Percentiles rank a stretch among this genome's conserved stretches.
These are phyloP conservation scores for Gobio occitaniae DNA, from an alignment of 2,797 vertebrate species.

Conservation along the genomic window DNA sequence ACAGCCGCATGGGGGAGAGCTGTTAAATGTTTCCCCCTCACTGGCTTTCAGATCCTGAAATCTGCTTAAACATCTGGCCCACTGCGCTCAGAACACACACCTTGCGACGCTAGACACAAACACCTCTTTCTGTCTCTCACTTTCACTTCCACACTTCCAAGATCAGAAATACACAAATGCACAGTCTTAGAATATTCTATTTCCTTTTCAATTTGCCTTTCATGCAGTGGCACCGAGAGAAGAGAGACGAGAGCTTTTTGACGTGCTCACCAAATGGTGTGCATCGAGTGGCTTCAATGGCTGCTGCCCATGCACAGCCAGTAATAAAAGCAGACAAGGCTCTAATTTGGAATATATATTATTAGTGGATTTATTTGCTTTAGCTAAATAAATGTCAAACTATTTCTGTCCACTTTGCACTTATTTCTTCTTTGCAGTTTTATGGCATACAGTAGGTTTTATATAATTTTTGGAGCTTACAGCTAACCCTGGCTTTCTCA, in stretches of 20 bases:
- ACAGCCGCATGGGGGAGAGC: slow-evolving; percentile 35
- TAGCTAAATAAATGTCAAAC: slow-evolving; percentile 8
- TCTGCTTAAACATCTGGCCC: slow-evolving; percentile 66
- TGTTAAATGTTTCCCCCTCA: slow-evolving; percentile 71
- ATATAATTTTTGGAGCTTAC: not conserved
- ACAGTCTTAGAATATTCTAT: slow-evolving; percentile 30
- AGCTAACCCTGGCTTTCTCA: not conserved
- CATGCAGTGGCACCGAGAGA: not conserved
- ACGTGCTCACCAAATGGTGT: slow-evolving; percentile 8
- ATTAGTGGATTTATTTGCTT: not conserved
- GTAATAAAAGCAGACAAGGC: not conserved
- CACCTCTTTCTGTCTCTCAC: slow-evolving; percentile 13
- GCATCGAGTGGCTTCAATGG: not conserved
- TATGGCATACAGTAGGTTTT: not conserved
- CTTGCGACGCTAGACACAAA: not conserved
- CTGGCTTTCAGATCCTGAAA: slow-evolving; percentile 64
- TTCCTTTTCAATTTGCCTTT: slow-evolving; percentile 15
- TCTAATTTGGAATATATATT: slow-evolving; percentile 1
- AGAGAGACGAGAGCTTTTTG: slow-evolving; percentile 19
- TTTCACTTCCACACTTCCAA: not conserved
- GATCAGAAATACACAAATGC: slow-evolving; percentile 33
- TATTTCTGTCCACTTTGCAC: slow-evolving; percentile 1
- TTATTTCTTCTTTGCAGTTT: not conserved
- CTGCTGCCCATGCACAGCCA: not conserved
- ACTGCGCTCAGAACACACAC: slow-evolving; percentile 45